Evolutionary conservation across 2,113 vertebrate genomes (phyloP).

Genomic region (Oreochromis tanganicae): DNA sequence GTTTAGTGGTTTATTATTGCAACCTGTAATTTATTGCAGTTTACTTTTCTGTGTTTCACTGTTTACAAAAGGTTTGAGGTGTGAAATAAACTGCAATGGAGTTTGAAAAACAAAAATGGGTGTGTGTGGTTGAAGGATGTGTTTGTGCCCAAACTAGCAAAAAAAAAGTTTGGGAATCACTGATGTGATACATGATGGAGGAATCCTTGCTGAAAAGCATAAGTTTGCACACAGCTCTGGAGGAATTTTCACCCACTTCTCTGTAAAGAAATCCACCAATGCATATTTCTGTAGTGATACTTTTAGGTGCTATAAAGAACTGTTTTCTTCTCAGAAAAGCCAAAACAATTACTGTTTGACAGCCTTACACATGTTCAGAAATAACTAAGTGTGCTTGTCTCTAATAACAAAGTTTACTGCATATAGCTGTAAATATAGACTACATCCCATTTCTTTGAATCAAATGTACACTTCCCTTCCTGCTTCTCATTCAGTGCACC

Average conservation of each 20-base stretch:
- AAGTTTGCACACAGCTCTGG: neutral
- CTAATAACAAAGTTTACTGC: neutral
- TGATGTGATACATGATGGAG: neutral
- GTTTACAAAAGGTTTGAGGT: neutral
- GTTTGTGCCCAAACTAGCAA: neutral
- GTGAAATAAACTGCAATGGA: neutral
- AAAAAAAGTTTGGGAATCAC: neutral
- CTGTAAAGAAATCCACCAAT: neutral
- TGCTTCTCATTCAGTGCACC: neutral
- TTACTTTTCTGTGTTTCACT: neutral
- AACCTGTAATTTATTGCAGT: neutral
- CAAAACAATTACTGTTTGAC: neutral
- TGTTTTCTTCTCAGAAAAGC: neutral
- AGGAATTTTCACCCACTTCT: neutral
- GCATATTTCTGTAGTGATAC: neutral
- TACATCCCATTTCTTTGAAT: accelerated
- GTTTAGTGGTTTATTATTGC: neutral
- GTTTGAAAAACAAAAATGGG: neutral
- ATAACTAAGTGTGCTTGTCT: neutral
- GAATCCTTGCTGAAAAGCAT: neutral
- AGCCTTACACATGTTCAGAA: neutral
- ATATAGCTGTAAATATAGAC: neutral
- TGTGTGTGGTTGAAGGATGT: neutral
- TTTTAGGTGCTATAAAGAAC: neutral
- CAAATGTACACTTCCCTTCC: neutral